Evolutionary conservation across 1,140 invertebrate species (phyloP), one percentile per base, ranked within the genome.

Genomic region (Scaptomyza hsui): DNA sequence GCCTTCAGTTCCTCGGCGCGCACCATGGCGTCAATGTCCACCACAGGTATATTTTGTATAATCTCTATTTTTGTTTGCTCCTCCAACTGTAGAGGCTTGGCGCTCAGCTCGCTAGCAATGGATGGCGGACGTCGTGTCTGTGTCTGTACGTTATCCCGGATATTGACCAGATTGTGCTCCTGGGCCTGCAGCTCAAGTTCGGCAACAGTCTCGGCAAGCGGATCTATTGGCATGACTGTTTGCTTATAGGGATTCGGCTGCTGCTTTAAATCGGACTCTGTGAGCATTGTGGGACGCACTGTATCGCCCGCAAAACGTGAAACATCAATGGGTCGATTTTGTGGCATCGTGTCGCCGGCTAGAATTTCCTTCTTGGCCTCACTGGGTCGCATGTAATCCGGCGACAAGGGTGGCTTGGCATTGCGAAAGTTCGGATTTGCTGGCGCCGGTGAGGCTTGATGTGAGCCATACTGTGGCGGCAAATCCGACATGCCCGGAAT

Each of bases 341-440:
- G 89, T 9, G 89, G 89, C 52, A 89, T 15, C 18, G 61, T 32
- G 1, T 71, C 75, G 0, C 75, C 82, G 0, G 75, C 13, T 4
- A 37, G 37, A 6, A 71, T 72, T 42, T 82, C 72, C 45, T 83
- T 85, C 21, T 83, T 88, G 3, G 57, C 89, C 1, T 76, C 78
- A 4, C 86, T 86, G 5, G 89, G 89, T n/a, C 89, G 75, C 89
- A 90, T 90, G 16, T 90, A 90, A 16, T 90, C 89, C 32, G 75
- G 48, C 0, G 89, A 89, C 9, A 88, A 47, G 0, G 89, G 89
- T 9, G 70, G 78, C 35, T 81, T 90, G 16, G 89, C 89, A 9
- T 75, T 77, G 12, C 89, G 81, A 62, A 83, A 90, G 32, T 89
- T 89, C 9, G 59, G 72, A 15, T 64, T 63, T 9, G 52, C 53